Percentiles rank a stretch among this genome's conserved stretches.
Conservation (phyloP, 2,797 vertebrate genomes). For the Peromyscus eremicus region DNA sequence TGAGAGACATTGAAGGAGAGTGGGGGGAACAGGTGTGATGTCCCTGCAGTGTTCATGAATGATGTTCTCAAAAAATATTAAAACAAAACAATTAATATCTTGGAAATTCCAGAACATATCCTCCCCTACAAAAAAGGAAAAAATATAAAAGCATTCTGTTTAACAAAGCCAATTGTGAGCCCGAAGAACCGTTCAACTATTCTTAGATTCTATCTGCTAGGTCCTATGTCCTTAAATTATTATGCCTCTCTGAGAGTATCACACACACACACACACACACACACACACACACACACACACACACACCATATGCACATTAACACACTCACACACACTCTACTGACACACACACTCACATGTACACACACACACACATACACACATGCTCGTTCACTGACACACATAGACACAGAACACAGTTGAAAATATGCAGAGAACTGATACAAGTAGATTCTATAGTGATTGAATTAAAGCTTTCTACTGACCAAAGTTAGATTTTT, state of each 20-base stretch:
- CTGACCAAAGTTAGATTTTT: conserved; percentile 46
- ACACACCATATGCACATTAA: not conserved
- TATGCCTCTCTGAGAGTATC: not conserved
- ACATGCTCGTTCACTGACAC: not conserved
- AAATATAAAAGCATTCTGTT: conserved; percentile 26
- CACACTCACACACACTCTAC: not conserved
- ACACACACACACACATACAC: not conserved
- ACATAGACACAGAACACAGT: not conserved
- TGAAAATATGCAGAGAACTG: not conserved
- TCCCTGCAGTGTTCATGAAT: not conserved
- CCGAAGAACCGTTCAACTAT: not conserved
- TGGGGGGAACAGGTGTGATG: too few relatives aligned
- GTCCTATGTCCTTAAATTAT: not conserved
- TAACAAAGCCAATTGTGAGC: conserved; percentile 46
- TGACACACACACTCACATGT: not conserved
- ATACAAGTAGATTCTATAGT: not conserved
- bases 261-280: not conserved
- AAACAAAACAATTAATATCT: not conserved
- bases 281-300: too few relatives aligned
- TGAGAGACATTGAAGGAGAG: not conserved
- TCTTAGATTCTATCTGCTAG: not conserved
- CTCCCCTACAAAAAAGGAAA: not conserved
- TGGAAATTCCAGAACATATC: too few relatives aligned
- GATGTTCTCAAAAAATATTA: not conserved
- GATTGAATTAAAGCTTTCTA: not conserved